Conservation (phyloP, 2,888 invertebrate genomes). For the Serrognathus titanus region DNA sequence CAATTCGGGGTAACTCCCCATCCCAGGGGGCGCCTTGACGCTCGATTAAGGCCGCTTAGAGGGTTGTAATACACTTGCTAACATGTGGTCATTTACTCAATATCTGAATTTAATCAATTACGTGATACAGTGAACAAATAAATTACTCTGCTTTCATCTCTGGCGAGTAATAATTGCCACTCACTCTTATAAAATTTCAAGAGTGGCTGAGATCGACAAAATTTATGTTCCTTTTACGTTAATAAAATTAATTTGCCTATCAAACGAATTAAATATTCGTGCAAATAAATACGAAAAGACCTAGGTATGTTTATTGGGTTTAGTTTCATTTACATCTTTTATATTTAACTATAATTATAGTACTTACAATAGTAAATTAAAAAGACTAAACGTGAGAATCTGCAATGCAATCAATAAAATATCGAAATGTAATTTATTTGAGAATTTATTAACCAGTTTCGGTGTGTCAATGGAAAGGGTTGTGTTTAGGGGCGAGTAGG, state of each 20-base stretch:
- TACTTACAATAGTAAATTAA: too few relatives aligned
- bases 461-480: constrained; percentile 25
- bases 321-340: too few relatives aligned
- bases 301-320: too few relatives aligned
- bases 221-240: background rate
- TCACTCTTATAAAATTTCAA: too few relatives aligned
- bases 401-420: constrained; percentile 10
- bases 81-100: constrained; percentile 38
- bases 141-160: background rate
- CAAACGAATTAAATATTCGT: too few relatives aligned
- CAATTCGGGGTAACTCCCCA: constrained; percentile 31
- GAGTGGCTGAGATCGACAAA: background rate
- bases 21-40: constrained; percentile 46
- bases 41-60: constrained; percentile 49
- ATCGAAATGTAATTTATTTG: constrained; percentile 4
- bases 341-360: too few relatives aligned
- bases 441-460: constrained; percentile 26
- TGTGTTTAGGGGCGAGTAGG: constrained; percentile 26
- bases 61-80: constrained; percentile 46
- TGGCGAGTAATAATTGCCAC: too few relatives aligned
- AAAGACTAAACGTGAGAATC: too few relatives aligned
- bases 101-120: constrained; percentile 17
- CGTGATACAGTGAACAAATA: constrained; percentile 5
- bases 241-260: background rate
- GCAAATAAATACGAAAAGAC: background rate